These are phyloP conservation scores for Nephrocerus scutellatus DNA, from an alignment of 2,888 invertebrate species.

Conservation along the genomic window DNA sequence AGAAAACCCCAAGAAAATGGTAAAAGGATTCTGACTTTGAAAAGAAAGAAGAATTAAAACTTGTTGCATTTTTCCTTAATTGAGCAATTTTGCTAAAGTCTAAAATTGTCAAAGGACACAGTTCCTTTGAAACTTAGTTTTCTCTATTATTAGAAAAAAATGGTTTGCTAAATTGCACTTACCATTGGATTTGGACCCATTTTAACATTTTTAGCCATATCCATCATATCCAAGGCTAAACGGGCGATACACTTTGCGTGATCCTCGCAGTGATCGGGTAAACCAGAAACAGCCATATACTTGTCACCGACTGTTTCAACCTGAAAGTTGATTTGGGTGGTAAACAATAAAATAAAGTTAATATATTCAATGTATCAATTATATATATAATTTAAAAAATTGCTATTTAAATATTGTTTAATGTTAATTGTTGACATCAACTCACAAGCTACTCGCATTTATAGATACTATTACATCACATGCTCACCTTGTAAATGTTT, in stretches of 20 bases:
- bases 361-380: neutral
- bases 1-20: too few species aligned
- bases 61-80: constrained; percentile 3
- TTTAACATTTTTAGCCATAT: constrained; percentile 76
- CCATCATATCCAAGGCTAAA: constrained; percentile 93
- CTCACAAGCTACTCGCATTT: too few species aligned
- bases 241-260: constrained; percentile 88
- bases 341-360: neutral
- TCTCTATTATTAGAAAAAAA: neutral
- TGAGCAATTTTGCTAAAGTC: constrained; percentile 1
- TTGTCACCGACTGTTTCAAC: constrained; percentile 97
- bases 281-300: constrained; percentile 95
- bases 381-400: neutral
- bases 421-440: too few species aligned
- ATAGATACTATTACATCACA: constrained; percentile 2
- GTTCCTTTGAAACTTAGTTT: neutral
- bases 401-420: neutral
- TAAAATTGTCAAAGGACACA: constrained; percentile 1
- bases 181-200: constrained; percentile 85
- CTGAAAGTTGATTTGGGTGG: constrained; percentile 48
- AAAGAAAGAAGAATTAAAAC: neutral
- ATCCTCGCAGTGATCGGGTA: constrained; percentile 82
- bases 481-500: constrained; percentile 83
- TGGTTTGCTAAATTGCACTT: constrained; percentile 40
- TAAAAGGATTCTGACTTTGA: neutral